Conservation (phyloP, 1,140 invertebrate genomes). For the Augochlora pura region DNA sequence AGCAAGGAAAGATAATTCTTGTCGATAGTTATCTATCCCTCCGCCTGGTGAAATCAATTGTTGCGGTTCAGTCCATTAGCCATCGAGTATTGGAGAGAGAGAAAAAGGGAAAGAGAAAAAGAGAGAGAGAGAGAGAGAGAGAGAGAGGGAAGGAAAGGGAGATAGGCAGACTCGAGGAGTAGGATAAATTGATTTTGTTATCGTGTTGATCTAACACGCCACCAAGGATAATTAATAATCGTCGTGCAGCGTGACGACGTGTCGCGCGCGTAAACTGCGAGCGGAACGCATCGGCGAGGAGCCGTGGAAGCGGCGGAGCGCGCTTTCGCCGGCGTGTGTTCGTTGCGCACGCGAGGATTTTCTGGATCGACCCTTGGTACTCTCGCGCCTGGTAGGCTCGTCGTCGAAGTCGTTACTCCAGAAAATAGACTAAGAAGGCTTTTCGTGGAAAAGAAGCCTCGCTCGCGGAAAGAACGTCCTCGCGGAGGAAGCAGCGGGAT, state of each 20-base stretch:
- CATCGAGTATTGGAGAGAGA: neutral
- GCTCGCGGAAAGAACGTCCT: neutral
- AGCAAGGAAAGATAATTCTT: constrained; percentile 8
- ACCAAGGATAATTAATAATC: constrained; percentile 23
- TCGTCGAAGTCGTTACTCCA: constrained; percentile 2
- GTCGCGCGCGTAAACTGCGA: constrained; percentile 2
- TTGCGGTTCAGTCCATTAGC: neutral
- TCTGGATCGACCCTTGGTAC: neutral
- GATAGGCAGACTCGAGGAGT: neutral
- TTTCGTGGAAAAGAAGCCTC: constrained; percentile 30
- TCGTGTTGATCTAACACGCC: constrained; percentile 1
- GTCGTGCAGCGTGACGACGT: neutral
- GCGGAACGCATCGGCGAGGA: neutral
- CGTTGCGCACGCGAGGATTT: neutral
- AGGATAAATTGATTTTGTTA: constrained; percentile 23
- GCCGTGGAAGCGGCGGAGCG: neutral
- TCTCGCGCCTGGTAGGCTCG: neutral
- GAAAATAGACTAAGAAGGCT: constrained; percentile 19
- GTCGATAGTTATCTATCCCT: constrained; percentile 10
- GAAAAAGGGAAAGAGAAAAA: neutral
- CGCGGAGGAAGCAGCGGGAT: neutral
- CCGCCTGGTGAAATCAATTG: neutral
- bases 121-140: neutral
- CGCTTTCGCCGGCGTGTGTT: no score
- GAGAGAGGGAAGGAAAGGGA: neutral